Evolutionary conservation across 2,113 vertebrate genomes (phyloP), one percentile per base, ranked within the genome.

Genomic region (Onychostruthus taczanowskii): DNA sequence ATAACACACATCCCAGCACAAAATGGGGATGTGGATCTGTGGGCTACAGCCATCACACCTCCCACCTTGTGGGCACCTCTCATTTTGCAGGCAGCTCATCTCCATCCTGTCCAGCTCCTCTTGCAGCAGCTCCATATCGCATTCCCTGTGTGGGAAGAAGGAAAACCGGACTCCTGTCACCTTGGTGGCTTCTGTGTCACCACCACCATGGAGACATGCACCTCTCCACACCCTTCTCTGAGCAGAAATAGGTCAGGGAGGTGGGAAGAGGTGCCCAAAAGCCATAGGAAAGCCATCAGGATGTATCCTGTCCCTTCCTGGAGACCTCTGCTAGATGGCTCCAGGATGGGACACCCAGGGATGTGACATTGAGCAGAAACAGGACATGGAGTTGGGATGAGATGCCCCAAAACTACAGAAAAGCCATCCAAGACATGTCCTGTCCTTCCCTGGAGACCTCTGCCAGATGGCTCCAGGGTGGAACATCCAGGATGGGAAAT

Each of bases 31-130:
- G 0, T 0, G n/a, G 37, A 37, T 37, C 37, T 9, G 59, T 18
- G 18, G 53, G 18, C 4, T 50, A 43, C 9, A 43, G 31, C 46
- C 59, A 35, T 50, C 86, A 58, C 50, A 28, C 1, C 7, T 66
- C 22, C 27, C 43, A 37, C 35, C 9, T 64, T 6, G 7, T 12
- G 31, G 18, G 7, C 14, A 7, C 37, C 22, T 59, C 95, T 95
- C 75, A 96, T 95, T 96, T 55, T 35, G 62, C 68, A 94, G 11
- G 53, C 35, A 89, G 75, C 93, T 94, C 50, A 93, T 58, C 46
- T 85, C 93, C 90, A 91, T 72, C 79, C 41, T 62, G 50, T 70
- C 49, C 83, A 96, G 76, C 44, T 96, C 93, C 41, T 94, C 89
- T n/a, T 77, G 46, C 62, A 95, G 17, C 23, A 95, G 46, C 11